These are phyloP conservation scores for Pachyrhynchus sulphureomaculatus DNA, from an alignment of 1,140 invertebrate genomes.

Conservation along the genomic window DNA sequence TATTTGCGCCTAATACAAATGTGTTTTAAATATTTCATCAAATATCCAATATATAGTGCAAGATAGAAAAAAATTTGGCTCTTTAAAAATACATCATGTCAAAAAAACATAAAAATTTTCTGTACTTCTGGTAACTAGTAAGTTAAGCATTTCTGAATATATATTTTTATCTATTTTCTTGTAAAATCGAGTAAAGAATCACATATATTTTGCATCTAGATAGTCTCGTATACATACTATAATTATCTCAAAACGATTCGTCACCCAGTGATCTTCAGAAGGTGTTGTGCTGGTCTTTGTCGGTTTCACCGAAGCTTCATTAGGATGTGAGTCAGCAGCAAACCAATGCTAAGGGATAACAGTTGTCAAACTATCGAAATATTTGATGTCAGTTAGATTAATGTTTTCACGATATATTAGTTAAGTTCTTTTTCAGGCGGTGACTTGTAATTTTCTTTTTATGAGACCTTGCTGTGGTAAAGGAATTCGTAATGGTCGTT, in stretches of 20 bases:
- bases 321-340: conserved; percentile 47
- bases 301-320: conserved; percentile 41
- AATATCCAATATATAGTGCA: too few relatives aligned
- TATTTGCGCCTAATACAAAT: too few relatives aligned
- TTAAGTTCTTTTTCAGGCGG: conserved; percentile 32
- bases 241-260: conserved; percentile 2
- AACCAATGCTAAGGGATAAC: conserved; percentile 36
- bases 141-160: too few relatives aligned
- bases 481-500: conserved; percentile 35
- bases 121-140: too few relatives aligned
- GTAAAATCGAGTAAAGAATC: too few relatives aligned
- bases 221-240: too few relatives aligned
- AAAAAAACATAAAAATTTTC: too few relatives aligned
- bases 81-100: too few relatives aligned
- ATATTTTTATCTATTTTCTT: too few relatives aligned
- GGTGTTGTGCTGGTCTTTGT: conserved; percentile 41
- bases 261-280: conserved; percentile 22
- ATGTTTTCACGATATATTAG: conserved; percentile 48
- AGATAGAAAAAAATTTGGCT: too few relatives aligned
- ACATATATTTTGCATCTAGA: too few relatives aligned
- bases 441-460: conserved; percentile 39
- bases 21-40: too few relatives aligned
- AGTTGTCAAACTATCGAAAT: conserved; percentile 48
- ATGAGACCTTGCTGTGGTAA: conserved; percentile 16
- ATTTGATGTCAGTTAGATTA: conserved; percentile 49